Percentiles rank a stretch among this genome's conserved stretches.
phyloP scores from a whole-genome alignment of 2,888 invertebrate genomes.

The Tribolium freemani region DNA sequence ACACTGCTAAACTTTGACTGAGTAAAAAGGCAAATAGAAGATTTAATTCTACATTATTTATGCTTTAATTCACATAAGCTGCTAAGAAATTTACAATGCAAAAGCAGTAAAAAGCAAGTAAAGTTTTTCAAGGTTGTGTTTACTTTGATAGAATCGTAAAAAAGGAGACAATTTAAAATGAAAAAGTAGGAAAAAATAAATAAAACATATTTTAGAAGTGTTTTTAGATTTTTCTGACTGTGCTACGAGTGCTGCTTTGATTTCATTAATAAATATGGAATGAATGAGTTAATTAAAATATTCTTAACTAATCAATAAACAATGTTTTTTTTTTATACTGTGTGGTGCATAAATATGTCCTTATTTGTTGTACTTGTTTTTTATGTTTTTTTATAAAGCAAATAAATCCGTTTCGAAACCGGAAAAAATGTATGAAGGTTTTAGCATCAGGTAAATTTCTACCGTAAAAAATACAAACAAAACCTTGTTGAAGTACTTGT shows the following conservation, averaged over 20 bases:
- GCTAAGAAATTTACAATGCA: not conserved
- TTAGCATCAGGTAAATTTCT: not conserved
- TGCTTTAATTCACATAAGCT: not conserved
- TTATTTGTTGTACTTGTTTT: too few relatives aligned
- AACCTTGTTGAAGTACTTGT: slow-evolving; percentile 7
- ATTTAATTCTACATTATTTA: not conserved
- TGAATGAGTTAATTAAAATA: too few relatives aligned
- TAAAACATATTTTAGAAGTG: too few relatives aligned
- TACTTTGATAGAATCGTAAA: not conserved
- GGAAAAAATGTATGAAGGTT: not conserved
- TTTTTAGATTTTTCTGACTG: too few relatives aligned
- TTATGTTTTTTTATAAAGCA: not conserved
- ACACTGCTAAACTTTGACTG: not conserved
- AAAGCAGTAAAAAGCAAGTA: not conserved
- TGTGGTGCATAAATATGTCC: too few relatives aligned
- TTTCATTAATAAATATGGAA: too few relatives aligned
- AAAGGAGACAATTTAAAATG: not conserved
- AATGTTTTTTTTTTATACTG: too few relatives aligned
- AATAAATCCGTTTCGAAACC: not conserved
- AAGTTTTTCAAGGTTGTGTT: not conserved
- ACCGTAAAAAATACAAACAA: not conserved
- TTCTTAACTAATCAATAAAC: too few relatives aligned
- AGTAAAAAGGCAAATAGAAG: not conserved
- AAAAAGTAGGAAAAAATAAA: too few relatives aligned
- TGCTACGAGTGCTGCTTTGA: too few relatives aligned